Evolutionary conservation across 2,113 vertebrate species (phyloP).

Genomic region (Buteo buteo): DNA sequence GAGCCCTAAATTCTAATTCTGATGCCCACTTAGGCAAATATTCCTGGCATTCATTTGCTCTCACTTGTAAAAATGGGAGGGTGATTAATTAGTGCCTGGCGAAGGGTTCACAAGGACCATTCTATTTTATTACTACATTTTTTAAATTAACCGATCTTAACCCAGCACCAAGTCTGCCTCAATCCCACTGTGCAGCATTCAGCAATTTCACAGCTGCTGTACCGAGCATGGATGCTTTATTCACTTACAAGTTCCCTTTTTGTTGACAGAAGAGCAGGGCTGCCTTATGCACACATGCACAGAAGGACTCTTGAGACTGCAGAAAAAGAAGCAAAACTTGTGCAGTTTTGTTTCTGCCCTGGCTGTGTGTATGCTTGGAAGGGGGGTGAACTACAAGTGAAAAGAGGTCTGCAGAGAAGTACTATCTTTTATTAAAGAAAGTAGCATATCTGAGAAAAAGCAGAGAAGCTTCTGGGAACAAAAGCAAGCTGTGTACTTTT

Average conservation of each 20-base stretch:
- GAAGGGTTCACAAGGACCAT: neutral
- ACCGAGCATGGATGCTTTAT: neutral
- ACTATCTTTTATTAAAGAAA: neutral
- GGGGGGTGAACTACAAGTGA: neutral
- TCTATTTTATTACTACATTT: neutral
- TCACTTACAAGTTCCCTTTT: neutral
- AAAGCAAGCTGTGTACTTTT: neutral
- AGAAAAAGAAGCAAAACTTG: neutral
- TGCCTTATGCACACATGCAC: neutral
- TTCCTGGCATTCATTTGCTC: neutral
- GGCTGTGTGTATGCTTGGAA: neutral
- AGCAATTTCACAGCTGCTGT: neutral
- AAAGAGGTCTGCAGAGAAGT: neutral
- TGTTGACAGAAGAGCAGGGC: neutral
- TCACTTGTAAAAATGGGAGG: neutral
- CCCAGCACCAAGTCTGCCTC: neutral
- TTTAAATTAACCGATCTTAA: neutral
- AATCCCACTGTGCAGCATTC: accelerated
- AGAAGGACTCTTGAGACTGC: neutral
- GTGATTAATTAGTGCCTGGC: neutral
- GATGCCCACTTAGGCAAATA: neutral
- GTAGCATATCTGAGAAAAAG: neutral
- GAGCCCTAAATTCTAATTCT: neutral
- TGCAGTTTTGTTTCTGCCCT: neutral
- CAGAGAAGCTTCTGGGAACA: neutral